A percentile compares a stretch with the other conserved stretches of the same genome.
phyloP scores from a whole-genome alignment of 2,113 vertebrate species.

The Neolamprologus cancellatus region DNA sequence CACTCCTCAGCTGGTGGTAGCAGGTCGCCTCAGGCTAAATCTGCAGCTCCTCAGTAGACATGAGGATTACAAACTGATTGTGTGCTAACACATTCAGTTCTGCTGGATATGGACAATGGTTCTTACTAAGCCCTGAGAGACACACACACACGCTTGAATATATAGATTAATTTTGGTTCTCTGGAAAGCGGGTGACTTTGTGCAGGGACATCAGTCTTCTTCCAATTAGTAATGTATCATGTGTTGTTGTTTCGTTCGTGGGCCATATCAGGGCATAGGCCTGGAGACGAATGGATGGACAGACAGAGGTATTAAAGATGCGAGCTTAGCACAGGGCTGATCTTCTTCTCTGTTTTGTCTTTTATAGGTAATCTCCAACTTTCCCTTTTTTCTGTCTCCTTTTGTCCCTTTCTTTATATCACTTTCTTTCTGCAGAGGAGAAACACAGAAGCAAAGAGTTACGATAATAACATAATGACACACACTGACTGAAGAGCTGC shows the following conservation, averaged over 20 bases:
- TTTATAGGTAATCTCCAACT: constrained; percentile 40
- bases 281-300: constrained; percentile 25
- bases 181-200: constrained; percentile 30
- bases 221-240: constrained; percentile 59
- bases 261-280: constrained; percentile 4
- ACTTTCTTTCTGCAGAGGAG: constrained; percentile 1
- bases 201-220: constrained; percentile 31
- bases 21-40: constrained; percentile 26
- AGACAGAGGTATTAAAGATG: constrained; percentile 42
- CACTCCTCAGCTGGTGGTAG: neutral
- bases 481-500: neutral
- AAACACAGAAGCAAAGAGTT: neutral
- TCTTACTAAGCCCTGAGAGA: constrained; percentile 31
- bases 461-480: constrained; percentile 5
- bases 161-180: constrained; percentile 55
- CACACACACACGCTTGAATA: neutral
- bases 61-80: constrained; percentile 54
- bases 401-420: constrained; percentile 13
- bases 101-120: constrained; percentile 44
- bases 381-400: constrained; percentile 12
- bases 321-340: constrained; percentile 27
- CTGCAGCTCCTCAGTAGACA: constrained; percentile 25
- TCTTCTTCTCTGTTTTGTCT: constrained; percentile 14
- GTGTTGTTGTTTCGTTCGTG: constrained; percentile 15
- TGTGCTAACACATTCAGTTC: constrained; percentile 33